Evolutionary conservation across 2,888 invertebrate species (phyloP), one percentile per base, ranked within the genome.

Genomic region (Pollenia griseotomentosa): DNA sequence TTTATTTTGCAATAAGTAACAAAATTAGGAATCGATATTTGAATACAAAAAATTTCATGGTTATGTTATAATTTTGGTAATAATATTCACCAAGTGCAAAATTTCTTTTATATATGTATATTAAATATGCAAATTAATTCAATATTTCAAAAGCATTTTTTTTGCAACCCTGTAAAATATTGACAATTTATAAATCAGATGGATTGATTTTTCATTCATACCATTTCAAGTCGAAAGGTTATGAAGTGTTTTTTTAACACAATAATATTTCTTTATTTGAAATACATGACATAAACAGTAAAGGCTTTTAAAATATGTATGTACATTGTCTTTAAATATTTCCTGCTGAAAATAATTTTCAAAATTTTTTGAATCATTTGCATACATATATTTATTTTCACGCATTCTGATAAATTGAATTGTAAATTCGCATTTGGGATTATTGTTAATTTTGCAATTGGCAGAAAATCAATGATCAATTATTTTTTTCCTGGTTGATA

Each of bases 361-460:
- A 33, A 33, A 33, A 33, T 6, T 33, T 5, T 33, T 42, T 42
- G 14, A 77, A 65, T 55, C 66, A 82, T 75, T 82, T 51, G 59
- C 82, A 82, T 82, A 82, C 82, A 82, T 82, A 82, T 1, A 33
- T 33, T 33, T 33, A 46, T 74, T 79, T 74, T 68, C 44, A 7
- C 42, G 16, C 40, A 11, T 8, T 23, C 3, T 75, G 19, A 65
- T 57, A 33, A 48, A 51, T 51, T 23, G 23, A n/a, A 23, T 63
- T 53, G 19, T 4, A 53, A 59, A 53, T 61, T 75, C 51, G 77
- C 83, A 55, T 57, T 70, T 53, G 61, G 6, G 11, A 68, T 81
- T 73, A 33, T 53, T 73, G 59, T 59, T 57, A 51, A 14, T 78
- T 68, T 68, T 40, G 40, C 42, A 59, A 51, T n/a, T 44, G 16